Evolutionary conservation across 2,888 invertebrate species (phyloP), one percentile per base, ranked within the genome.

Genomic region (Choristoneura rosaceana): DNA sequence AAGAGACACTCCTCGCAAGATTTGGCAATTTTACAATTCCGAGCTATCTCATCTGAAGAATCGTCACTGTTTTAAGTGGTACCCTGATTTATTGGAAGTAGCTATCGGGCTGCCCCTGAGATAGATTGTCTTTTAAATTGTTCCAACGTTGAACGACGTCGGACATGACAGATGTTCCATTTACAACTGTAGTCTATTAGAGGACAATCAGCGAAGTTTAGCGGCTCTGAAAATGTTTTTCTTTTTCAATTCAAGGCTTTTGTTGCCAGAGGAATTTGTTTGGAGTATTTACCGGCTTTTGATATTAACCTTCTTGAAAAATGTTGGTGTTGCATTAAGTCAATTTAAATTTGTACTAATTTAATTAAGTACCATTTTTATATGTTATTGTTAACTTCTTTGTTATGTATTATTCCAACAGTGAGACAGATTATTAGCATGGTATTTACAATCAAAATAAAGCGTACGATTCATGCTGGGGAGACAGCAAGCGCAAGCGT

Each of bases 121-220:
- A 76, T 76, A 60, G 75, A 76, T 76, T 74, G 75, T 74, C 67
- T 74, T 73, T 70, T 74, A 74, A 76, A 76, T 74, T 73, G 74
- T 74, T 69, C 73, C 64, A 65, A 58, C 15, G 47, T 45, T 34
- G 60, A 63, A 34, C 61, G 70, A 71, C 65, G 65, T 12, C 55
- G 55, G 73, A 75, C 73, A 69, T 74, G 69, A 74, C 74, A 73
- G 73, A 68, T 66, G 67, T 62, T 66, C 69, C 69, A 66, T 73
- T 73, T 73, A 73, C 73, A 69, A 73, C 73, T 69, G 68, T 73
- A 60, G 52, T 73, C 68, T 73, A 73, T 69, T 73, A 73, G 73
- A 64, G 69, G 68, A 64, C 69, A 73, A 73, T 73, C 69, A 73
- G 62, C 66, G 55, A 41, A 62, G 62, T 62, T 71, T 71, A 71